Evolutionary conservation across 2,797 vertebrate genomes (phyloP).

Genomic region (Mus minutoides): DNA sequence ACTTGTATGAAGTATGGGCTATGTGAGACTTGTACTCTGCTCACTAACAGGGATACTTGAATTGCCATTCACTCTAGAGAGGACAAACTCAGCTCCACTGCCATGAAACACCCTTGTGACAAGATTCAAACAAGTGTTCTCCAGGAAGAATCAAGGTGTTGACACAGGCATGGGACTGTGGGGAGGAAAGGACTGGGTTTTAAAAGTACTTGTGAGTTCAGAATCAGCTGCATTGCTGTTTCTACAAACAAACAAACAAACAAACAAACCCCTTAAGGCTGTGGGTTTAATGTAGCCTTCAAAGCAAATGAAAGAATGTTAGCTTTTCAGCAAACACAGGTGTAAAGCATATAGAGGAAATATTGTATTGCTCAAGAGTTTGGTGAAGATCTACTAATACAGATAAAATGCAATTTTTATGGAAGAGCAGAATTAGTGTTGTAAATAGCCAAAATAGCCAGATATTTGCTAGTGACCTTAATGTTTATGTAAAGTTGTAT

Average conservation of each 20-base stretch:
- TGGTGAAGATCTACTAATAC: conserved; percentile 71
- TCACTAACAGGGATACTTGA: conserved; percentile 1
- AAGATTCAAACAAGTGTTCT: conserved; percentile 32
- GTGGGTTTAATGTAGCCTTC: conserved; percentile 73
- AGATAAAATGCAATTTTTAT: conserved; percentile 75
- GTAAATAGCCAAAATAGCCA: conserved; percentile 78
- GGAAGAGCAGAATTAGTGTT: conserved; percentile 77
- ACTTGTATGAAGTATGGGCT: background rate
- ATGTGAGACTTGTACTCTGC: background rate
- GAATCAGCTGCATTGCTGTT: conserved; percentile 57
- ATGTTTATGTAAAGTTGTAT: conserved; percentile 81
- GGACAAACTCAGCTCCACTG: conserved; percentile 32
- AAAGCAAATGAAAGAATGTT: conserved; percentile 71
- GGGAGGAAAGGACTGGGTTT: conserved; percentile 63
- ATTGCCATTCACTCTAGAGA: conserved; percentile 30
- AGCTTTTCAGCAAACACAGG: conserved; percentile 79
- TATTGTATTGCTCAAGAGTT: conserved; percentile 79
- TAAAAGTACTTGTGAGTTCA: conserved; percentile 43
- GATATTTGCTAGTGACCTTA: conserved; percentile 81
- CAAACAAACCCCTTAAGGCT: conserved; percentile 50
- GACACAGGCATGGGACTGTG: conserved; percentile 53
- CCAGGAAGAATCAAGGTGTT: conserved; percentile 38
- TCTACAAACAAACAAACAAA: conserved; percentile 40
- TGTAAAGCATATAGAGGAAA: conserved; percentile 69
- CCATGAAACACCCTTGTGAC: conserved; percentile 20